Percentiles rank a stretch among this genome's conserved stretches.
phyloP scores from a whole-genome alignment of 2,888 invertebrate genomes.

The Rotaria socialis region DNA sequence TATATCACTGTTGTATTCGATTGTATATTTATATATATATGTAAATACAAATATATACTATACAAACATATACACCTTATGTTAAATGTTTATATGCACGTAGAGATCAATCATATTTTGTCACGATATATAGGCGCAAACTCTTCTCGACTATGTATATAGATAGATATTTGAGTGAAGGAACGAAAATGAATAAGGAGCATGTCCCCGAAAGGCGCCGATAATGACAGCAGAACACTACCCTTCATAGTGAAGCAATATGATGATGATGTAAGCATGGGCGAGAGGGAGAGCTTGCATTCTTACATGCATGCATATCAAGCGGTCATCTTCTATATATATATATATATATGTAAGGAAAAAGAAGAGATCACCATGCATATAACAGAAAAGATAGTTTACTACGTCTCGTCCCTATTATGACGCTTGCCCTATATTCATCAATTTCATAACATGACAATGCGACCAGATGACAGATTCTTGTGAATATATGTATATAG shows the following conservation, averaged over 20 bases:
- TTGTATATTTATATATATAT: background rate
- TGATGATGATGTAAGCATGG: constrained; percentile 6
- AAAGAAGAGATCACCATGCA: background rate
- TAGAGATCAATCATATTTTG: constrained; percentile 18
- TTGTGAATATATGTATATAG: background rate
- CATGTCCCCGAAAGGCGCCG: constrained; percentile 9
- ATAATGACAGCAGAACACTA: constrained; percentile 26
- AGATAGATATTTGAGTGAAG: background rate
- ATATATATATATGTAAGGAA: background rate
- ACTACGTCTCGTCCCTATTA: background rate
- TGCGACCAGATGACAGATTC: background rate
- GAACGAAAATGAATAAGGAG: background rate
- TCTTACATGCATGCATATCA: background rate
- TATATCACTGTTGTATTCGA: background rate
- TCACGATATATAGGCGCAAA: background rate
- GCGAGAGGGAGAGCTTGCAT: background rate
- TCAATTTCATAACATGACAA: background rate
- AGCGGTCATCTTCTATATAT: constrained; percentile 1
- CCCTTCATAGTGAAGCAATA: background rate
- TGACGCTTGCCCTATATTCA: background rate
- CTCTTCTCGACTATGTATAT: background rate
- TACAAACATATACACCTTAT: background rate
- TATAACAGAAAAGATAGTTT: background rate
- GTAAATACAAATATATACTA: background rate
- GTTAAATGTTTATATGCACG: background rate